Evolutionary conservation across 2,113 vertebrate genomes (phyloP), one percentile per base, ranked within the genome.

Genomic region (Callospermophilus lateralis): DNA sequence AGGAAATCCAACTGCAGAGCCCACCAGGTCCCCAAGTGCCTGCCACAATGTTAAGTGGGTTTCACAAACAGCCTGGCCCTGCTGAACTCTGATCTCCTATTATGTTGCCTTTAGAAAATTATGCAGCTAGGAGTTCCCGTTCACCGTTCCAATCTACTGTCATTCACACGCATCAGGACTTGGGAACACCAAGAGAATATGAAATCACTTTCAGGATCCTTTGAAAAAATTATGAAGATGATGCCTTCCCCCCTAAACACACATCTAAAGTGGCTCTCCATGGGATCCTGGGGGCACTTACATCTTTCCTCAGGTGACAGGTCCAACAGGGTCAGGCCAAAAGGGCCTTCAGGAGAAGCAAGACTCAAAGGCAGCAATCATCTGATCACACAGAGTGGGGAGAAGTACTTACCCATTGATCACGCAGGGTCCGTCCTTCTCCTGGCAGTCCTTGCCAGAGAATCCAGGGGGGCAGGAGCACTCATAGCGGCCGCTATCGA

Each of bases 391-490:
- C 74, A 77, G 8, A 77, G 19, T 58, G 6, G 3, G 92, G 84
- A 95, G 86, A 68, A 26, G 65, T 94, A 96, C 81, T 98, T 99
- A 99, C 99, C 99, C 98, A 28, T 99, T 99, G 90, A 98, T 96
- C 89, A 98, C 95, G 85, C 99, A 99, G 4, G 98, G 98, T 90
- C 99, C 99, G 45, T 95, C 99, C 97, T 97, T 99, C 79, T 98
- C 81, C 73, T 99, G 98, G 89, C 99, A 99, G 97, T 98, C 98
- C 94, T 98, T 98, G 8, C 99, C 99, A 0, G 98, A 97, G 98
- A 98, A 99, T 34, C 99, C 99, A 0, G 97, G 97, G 45, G 97
- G 96, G 91, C 99, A 99, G 67, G 99, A 95, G 80, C 99, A 99
- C 67, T 99, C 98, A 53, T 99, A 99, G 84, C 98, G 98, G 39